Evolutionary conservation across 1,140 invertebrate genomes (phyloP).

Genomic region (Pseudomyrmex gracilis): DNA sequence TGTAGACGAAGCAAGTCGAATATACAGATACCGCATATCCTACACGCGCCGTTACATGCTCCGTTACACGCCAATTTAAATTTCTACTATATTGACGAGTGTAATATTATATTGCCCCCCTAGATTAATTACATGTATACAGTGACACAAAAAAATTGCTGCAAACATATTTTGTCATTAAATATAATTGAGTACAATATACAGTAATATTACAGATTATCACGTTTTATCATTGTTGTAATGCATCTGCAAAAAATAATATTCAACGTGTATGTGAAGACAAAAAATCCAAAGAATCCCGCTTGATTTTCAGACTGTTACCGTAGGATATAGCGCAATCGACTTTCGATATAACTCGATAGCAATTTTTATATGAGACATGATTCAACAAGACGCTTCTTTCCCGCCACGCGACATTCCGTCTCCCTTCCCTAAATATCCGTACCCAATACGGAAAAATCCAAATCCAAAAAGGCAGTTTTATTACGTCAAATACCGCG

Average conservation of each 20-base stretch:
- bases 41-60: background rate
- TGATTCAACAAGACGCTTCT: conserved; percentile 5
- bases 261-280: background rate
- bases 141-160: too few relatives aligned
- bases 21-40: background rate
- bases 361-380: background rate
- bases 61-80: background rate
- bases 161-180: too few relatives aligned
- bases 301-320: background rate
- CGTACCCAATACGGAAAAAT: conserved; percentile 24
- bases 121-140: too few relatives aligned
- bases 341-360: conserved; percentile 38
- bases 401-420: conserved; percentile 9
- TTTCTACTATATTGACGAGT: too few relatives aligned
- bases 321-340: conserved; percentile 4
- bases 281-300: background rate
- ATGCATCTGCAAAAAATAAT: background rate
- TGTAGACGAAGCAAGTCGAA: background rate
- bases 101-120: too few relatives aligned
- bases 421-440: conserved; percentile 7
- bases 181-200: too few relatives aligned
- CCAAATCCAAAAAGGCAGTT: background rate
- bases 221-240: background rate
- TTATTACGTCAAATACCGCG: background rate
- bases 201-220: too few relatives aligned